These are phyloP conservation scores for Tapirus indicus DNA, from an alignment of 2,797 vertebrate species.

Conservation along the genomic window DNA sequence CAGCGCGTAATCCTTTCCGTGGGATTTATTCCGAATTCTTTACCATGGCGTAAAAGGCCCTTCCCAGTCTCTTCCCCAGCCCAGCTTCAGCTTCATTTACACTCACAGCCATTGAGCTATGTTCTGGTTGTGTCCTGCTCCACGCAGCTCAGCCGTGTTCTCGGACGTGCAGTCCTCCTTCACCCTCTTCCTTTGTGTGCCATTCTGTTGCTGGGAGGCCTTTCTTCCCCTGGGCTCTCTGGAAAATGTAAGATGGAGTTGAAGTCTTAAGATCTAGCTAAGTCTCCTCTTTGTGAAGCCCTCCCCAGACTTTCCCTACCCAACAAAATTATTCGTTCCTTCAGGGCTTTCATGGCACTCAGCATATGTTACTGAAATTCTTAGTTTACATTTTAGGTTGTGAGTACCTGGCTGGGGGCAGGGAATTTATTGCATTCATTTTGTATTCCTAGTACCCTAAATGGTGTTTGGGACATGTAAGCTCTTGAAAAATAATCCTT, in stretches of 20 bases:
- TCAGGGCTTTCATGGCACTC: accelerated
- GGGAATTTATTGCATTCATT: not conserved
- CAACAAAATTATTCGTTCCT: not conserved
- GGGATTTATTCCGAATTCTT: not conserved
- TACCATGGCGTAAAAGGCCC: accelerated
- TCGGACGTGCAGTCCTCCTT: not conserved
- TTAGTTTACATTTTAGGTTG: not conserved
- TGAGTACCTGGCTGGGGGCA: not conserved
- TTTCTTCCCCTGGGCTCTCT: not conserved
- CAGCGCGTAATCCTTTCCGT: too few relatives aligned
- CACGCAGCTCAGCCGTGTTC: accelerated
- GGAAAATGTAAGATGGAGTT: not conserved
- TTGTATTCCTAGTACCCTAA: not conserved
- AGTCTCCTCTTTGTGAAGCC: not conserved
- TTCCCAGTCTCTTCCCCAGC: not conserved
- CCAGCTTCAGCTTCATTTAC: not conserved
- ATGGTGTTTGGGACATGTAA: not conserved
- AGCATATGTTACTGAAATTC: not conserved
- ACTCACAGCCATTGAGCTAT: not conserved
- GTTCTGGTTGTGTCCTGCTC: too few relatives aligned
- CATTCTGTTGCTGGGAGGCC: not conserved
- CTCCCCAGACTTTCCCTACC: not conserved
- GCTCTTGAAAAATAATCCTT: not conserved
- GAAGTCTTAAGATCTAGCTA: not conserved
- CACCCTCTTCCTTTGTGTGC: not conserved